These are phyloP conservation scores for Spermophilus dauricus DNA, from an alignment of 2,113 vertebrate species.

Conservation along the genomic window DNA sequence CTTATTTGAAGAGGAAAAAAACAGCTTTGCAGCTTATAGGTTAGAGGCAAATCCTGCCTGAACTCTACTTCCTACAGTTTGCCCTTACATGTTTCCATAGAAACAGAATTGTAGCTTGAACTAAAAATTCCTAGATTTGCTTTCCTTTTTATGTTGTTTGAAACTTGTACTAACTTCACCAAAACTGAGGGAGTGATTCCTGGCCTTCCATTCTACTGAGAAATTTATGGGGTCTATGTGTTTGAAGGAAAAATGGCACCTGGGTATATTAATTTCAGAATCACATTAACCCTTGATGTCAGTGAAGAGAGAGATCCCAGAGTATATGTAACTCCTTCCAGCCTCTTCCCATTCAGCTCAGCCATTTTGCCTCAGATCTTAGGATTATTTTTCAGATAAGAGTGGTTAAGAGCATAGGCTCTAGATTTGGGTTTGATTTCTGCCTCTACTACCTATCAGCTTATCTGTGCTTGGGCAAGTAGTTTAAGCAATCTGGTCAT, in stretches of 20 bases:
- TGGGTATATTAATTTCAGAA: background rate
- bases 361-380: background rate
- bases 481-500: background rate
- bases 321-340: background rate
- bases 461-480: background rate
- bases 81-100: constrained; percentile 75
- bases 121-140: constrained; percentile 63
- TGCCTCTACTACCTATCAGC: background rate
- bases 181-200: constrained; percentile 33
- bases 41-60: constrained; percentile 56
- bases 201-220: constrained; percentile 14
- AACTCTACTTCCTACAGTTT: constrained; percentile 63
- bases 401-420: constrained; percentile 6
- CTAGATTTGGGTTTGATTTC: constrained; percentile 28
- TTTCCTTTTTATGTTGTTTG: constrained; percentile 63
- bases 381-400: constrained; percentile 39
- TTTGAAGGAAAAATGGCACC: background rate
- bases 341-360: background rate
- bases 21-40: constrained; percentile 44
- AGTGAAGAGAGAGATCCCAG: background rate
- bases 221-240: constrained; percentile 10
- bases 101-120: constrained; percentile 73
- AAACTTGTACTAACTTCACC: constrained; percentile 64
- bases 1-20: constrained; percentile 54
- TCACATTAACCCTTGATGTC: background rate